A percentile compares a stretch with the other conserved stretches of the same genome.
Conservation (phyloP, 2,797 vertebrate genomes). For the Platyrinchus mystaceus region DNA sequence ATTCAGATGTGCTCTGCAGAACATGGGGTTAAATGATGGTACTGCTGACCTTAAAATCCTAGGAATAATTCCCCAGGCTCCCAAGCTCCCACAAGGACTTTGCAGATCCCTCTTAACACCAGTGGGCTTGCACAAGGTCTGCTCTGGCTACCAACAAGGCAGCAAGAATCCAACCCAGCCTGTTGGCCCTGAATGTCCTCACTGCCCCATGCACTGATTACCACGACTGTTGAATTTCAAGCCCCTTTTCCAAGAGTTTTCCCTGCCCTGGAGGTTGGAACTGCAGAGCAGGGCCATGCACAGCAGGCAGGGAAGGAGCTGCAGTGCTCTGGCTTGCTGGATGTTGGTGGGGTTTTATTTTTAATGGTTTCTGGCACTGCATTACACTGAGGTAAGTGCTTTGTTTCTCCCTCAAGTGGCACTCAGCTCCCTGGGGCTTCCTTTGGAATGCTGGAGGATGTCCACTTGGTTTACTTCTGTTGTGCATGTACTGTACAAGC, state of each 20-base stretch:
- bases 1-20: too few species aligned
- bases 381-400: slow-evolving; percentile 34
- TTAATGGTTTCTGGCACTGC: slow-evolving; percentile 42
- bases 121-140: neutral
- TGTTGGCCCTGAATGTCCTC: neutral
- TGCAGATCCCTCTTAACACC: neutral
- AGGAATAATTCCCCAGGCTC: neutral
- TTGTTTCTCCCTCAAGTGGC: slow-evolving; percentile 36
- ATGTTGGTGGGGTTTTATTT: neutral
- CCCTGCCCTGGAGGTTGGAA: neutral
- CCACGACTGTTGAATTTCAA: rapidly evolving
- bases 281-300: neutral
- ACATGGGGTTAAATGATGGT: neutral
- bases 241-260: neutral
- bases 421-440: slow-evolving; percentile 2
- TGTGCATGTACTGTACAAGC: neutral
- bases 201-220: neutral
- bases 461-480: neutral
- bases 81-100: neutral
- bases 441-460: neutral
- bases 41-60: neutral
- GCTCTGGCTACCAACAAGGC: neutral
- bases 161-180: neutral
- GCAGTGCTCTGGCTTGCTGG: neutral
- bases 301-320: neutral